Percentiles rank a stretch among this genome's conserved stretches.
phyloP scores from a whole-genome alignment of 2,888 invertebrate genomes.

The Sclerodermus sp. region DNA sequence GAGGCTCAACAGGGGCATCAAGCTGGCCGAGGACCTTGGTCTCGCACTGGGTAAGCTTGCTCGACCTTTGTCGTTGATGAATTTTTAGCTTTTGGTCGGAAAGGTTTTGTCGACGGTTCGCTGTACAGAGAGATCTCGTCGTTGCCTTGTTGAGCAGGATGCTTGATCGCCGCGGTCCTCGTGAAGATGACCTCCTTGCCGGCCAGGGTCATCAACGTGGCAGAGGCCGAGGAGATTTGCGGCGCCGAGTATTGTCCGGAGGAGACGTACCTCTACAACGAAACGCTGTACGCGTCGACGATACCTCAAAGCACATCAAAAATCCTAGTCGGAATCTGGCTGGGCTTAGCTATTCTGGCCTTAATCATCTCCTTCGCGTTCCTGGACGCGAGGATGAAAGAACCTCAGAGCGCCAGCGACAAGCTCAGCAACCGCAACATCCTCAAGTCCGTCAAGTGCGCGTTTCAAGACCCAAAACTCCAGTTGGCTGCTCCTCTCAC shows the following conservation, averaged over 20 bases:
- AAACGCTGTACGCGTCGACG: slow-evolving; percentile 36
- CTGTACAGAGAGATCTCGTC: too few species aligned
- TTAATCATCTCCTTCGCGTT: slow-evolving; percentile 50
- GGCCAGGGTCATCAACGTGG: slow-evolving; percentile 18
- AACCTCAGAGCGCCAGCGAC: slow-evolving; percentile 40
- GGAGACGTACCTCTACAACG: slow-evolving; percentile 43
- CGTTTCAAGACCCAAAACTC: slow-evolving; percentile 66
- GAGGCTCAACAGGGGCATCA: slow-evolving; percentile 47
- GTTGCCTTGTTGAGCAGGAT: slow-evolving; percentile 33
- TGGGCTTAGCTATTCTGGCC: slow-evolving; percentile 47
- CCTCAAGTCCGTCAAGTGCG: slow-evolving; percentile 59
- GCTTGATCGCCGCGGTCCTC: slow-evolving; percentile 44
- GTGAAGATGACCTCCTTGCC: slow-evolving; percentile 39
- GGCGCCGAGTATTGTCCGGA: slow-evolving; percentile 50
- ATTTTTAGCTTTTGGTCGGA: too few species aligned
- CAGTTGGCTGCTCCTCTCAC: slow-evolving; percentile 76
- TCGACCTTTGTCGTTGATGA: too few species aligned
- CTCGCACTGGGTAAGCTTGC: slow-evolving; percentile 44
- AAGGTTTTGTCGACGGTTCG: too few species aligned
- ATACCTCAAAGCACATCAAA: slow-evolving; percentile 39
- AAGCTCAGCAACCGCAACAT: slow-evolving; percentile 32
- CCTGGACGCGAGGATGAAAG: slow-evolving; percentile 49
- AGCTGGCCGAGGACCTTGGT: slow-evolving; percentile 50
- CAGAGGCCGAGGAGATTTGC: slow-evolving; percentile 42
- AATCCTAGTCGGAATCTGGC: slow-evolving; percentile 46